Conservation (phyloP, 2,888 invertebrate species). For the Drosophila rubida region DNA sequence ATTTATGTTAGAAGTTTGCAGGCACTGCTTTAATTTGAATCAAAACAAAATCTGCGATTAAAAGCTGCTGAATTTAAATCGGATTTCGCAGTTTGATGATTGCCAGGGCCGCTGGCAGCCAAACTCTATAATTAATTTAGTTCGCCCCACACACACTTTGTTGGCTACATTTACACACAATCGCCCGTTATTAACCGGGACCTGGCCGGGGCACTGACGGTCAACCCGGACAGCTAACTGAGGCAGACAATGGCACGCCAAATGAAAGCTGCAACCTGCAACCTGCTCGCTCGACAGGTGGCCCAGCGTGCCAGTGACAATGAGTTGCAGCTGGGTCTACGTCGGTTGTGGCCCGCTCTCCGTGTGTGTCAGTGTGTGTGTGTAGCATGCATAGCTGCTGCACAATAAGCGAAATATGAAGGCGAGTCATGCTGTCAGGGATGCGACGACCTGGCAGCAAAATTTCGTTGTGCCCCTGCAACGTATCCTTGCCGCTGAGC, state of each 20-base stretch:
- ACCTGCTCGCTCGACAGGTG: conserved; percentile 29
- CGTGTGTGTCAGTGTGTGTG: too few species aligned
- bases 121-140: conserved; percentile 52
- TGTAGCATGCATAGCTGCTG: too few species aligned
- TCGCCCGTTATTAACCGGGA: conserved; percentile 45
- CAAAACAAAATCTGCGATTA: conserved; percentile 27
- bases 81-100: conserved; percentile 28
- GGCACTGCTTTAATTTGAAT: conserved; percentile 2
- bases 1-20: not conserved
- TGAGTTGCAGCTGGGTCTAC: conserved; percentile 22
- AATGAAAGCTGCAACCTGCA: conserved; percentile 35
- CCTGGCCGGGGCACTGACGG: not conserved
- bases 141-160: conserved; percentile 10
- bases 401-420: conserved; percentile 20
- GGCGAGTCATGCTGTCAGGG: conserved; percentile 17
- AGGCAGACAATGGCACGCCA: conserved; percentile 40
- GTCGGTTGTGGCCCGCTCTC: not conserved
- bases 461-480: not conserved
- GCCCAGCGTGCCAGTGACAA: conserved; percentile 38
- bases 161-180: conserved; percentile 34
- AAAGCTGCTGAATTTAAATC: conserved; percentile 39
- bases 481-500: conserved; percentile 10
- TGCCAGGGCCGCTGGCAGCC: conserved; percentile 28
- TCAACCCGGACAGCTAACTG: conserved; percentile 20
- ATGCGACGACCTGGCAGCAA: conserved; percentile 29